Evolutionary conservation across 2,797 vertebrate species (phyloP).

Genomic region (Amphiprion clarkii): DNA sequence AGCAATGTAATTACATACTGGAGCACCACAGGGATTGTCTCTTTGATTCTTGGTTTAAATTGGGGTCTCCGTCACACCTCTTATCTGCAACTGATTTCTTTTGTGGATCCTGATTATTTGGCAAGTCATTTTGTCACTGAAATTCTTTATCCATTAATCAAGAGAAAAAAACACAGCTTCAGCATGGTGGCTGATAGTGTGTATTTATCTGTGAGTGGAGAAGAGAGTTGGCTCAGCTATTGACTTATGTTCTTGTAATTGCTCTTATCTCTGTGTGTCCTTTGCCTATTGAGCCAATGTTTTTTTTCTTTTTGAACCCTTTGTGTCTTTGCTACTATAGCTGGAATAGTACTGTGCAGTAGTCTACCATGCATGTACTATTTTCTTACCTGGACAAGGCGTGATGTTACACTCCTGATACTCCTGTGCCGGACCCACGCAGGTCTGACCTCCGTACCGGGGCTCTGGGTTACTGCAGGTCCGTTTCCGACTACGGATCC

Average conservation of each 20-base stretch:
- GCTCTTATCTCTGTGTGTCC: slow-evolving; percentile 19
- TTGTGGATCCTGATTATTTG: slow-evolving; percentile 63
- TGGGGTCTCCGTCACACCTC: slow-evolving; percentile 72
- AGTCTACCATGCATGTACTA: not conserved
- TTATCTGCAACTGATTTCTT: slow-evolving; percentile 75
- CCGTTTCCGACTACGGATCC: slow-evolving; percentile 93
- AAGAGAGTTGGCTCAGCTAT: slow-evolving; percentile 11
- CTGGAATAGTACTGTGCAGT: not conserved
- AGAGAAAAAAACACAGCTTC: slow-evolving; percentile 31
- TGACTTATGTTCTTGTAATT: slow-evolving; percentile 16
- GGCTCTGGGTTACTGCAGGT: slow-evolving; percentile 95
- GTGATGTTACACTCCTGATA: slow-evolving; percentile 97
- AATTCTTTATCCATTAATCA: slow-evolving; percentile 60
- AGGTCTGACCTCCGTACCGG: slow-evolving; percentile 92
- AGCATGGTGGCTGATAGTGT: slow-evolving; percentile 9
- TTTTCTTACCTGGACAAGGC: slow-evolving; percentile 92
- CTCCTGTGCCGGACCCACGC: slow-evolving; percentile 91
- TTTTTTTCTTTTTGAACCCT: not conserved
- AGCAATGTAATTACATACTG: slow-evolving; percentile 83
- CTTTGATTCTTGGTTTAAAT: slow-evolving; percentile 80
- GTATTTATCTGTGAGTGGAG: slow-evolving; percentile 41
- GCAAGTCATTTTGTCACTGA: slow-evolving; percentile 51
- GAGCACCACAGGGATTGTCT: slow-evolving; percentile 75
- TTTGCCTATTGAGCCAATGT: not conserved
- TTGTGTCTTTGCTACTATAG: not conserved